A percentile compares a stretch with the other conserved stretches of the same genome.
phyloP scores from a whole-genome alignment of 2,113 vertebrate species.

The Amphiprion ocellaris region DNA sequence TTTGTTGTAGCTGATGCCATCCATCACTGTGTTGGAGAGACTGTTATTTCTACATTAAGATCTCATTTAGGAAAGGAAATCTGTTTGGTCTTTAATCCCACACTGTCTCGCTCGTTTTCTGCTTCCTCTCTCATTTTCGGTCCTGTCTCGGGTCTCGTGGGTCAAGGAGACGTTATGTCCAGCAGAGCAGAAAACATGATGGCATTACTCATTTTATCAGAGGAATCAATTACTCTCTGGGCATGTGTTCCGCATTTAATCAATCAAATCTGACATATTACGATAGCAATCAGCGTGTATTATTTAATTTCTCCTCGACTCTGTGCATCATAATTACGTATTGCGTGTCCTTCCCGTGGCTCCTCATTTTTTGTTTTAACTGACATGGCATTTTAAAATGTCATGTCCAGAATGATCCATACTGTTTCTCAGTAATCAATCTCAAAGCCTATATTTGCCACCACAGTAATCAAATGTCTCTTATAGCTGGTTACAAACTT shows the following conservation, averaged over 20 bases:
- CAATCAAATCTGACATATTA: conserved; percentile 50
- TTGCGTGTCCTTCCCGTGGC: neutral
- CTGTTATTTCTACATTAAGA: neutral
- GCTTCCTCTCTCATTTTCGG: neutral
- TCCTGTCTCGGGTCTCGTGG: neutral
- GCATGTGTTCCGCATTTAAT: conserved; percentile 24
- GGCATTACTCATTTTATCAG: conserved; percentile 39
- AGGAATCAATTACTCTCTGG: conserved; percentile 21
- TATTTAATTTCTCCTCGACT: neutral
- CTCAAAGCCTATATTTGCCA: no score
- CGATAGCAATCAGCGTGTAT: conserved; percentile 27
- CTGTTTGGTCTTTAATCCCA: conserved; percentile 9
- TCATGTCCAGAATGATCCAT: no score
- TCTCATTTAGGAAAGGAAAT: conserved; percentile 3
- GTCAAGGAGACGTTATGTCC: conserved; percentile 31
- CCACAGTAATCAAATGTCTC: no score
- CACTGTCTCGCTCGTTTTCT: neutral
- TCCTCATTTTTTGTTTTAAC: neutral
- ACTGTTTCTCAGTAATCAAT: no score
- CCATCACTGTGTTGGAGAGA: neutral
- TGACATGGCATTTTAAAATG: no score
- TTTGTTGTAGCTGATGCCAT: conserved; percentile 15
- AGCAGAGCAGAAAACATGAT: conserved; percentile 7
- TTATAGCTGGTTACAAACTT: no score
- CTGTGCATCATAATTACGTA: neutral